Base-by-base conservation (phyloP, 2,113 vertebrate genomes). In the Lipophrys pholis region DNA sequence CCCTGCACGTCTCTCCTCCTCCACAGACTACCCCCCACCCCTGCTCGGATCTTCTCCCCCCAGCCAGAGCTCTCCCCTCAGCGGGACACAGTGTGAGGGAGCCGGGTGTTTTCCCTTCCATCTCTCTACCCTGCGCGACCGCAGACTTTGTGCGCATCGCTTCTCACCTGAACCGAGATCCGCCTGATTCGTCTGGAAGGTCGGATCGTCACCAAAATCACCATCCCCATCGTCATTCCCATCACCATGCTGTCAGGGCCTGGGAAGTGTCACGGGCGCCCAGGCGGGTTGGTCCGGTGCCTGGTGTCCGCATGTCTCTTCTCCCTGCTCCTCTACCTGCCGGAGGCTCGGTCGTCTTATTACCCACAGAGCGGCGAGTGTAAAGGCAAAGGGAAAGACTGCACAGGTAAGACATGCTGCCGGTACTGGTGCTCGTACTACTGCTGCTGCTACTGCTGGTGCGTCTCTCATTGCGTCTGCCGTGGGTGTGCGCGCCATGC, bases 311-410 rank as follows among this genome's bases (percentile, higher is more conserved):
- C 91, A 51, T 87, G 90, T 59, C 69, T 93, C 70, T 85, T 93
- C 67, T 72, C 17, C 0, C 80, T 83, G 89, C 92, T 77, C 86
- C 83, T 83, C 58, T 51, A 81, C 30, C 84, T 90, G 78, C 90
- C 87, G 57, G 85, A 83, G 65, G 88, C 76, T 48, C 88, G 82
- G 10, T 92, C 90, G 38, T 94, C 94, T 0, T 93, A 94, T 0
- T 75, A 89, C 56, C 92, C 92, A 0, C 81, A 93, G 79, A 90
- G 93, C 89, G 85, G 90, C n/a, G 94, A 93, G 83, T 93, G 94
- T 81, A 88, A 81, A 69, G 91, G 90, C 82, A 93, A 93, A 82
- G 93, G 89, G 65, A 94, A 91, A 76, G 92, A 93, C 83, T 95
- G 94, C 82, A 90, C 93, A 93, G 94, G 94, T 95, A 89, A 84